Conservation (phyloP, 1,140 invertebrate genomes). For the Pantala flavescens region DNA sequence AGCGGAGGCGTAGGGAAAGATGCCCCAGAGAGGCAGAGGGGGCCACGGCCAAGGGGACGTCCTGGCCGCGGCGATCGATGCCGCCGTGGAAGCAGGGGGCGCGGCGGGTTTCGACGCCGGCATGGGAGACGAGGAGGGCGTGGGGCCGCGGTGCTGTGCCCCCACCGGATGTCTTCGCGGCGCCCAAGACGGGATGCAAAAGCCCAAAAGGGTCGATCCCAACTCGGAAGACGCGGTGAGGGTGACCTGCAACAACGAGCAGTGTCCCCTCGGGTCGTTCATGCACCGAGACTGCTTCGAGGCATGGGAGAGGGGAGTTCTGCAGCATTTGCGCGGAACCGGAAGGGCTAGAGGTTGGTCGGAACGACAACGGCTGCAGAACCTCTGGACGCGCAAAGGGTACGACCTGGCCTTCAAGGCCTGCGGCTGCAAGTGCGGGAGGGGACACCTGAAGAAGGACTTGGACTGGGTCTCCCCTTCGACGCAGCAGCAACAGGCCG, state of each 20-base stretch:
- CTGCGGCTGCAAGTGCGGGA: conserved; percentile 74
- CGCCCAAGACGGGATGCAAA: conserved; percentile 38
- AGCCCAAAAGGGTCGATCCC: conserved; percentile 57
- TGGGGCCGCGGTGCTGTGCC: conserved; percentile 59
- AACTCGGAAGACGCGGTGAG: conserved; percentile 64
- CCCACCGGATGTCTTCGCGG: conserved; percentile 63
- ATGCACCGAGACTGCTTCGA: conserved; percentile 96
- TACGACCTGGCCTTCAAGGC: conserved; percentile 89
- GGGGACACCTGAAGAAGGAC: conserved; percentile 89
- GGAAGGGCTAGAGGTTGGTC: conserved; percentile 87
- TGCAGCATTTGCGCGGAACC: conserved; percentile 78
- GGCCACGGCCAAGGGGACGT: neutral
- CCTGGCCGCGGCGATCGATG: conserved; percentile 4
- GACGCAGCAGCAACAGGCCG: conserved; percentile 36
- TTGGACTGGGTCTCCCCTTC: conserved; percentile 57
- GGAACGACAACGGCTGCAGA: conserved; percentile 83
- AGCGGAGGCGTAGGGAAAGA: neutral
- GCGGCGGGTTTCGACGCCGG: neutral
- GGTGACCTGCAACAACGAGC: conserved; percentile 92
- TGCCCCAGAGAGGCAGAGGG: neutral
- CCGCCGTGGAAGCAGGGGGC: neutral
- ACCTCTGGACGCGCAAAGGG: conserved; percentile 95
- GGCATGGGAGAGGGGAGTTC: conserved; percentile 68
- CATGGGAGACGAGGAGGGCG: neutral
- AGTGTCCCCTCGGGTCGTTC: conserved; percentile 71